Conservation (phyloP, 1,140 invertebrate species). For the Lasaia peninsularis region DNA sequence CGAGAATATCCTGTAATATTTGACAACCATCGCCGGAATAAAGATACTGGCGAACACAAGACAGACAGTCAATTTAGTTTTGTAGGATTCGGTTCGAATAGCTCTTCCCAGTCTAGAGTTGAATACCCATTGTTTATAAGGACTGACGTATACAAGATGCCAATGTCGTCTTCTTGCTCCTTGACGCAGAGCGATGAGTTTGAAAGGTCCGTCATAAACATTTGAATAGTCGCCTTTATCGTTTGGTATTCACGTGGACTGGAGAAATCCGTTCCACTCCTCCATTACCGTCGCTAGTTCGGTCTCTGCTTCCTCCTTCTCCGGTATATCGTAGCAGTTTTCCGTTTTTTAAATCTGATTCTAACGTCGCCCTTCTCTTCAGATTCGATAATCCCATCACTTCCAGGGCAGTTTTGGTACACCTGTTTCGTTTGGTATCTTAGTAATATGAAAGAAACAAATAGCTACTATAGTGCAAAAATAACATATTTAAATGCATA, state of each 20-base stretch:
- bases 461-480: not conserved
- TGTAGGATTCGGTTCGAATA: conserved; percentile 21
- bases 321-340: not conserved
- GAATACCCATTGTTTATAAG: conserved; percentile 18
- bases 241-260: too few relatives aligned
- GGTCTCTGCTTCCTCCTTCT: not conserved
- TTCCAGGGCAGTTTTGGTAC: not conserved
- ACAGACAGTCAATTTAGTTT: conserved; percentile 19
- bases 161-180: conserved; percentile 11
- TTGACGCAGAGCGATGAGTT: conserved; percentile 13
- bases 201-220: conserved; percentile 15
- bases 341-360: not conserved
- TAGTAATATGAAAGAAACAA: not conserved
- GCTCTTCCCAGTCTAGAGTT: conserved; percentile 18
- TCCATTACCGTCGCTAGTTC: not conserved
- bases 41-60: conserved; percentile 22
- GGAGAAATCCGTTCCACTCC: too few relatives aligned
- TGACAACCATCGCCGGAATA: conserved; percentile 8
- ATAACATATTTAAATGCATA: not conserved
- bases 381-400: too few relatives aligned
- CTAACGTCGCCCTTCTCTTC: too few relatives aligned
- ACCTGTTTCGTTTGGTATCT: too few relatives aligned
- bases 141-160: conserved; percentile 8
- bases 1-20: too few relatives aligned
- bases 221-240: too few relatives aligned